Evolutionary conservation across 1,140 invertebrate genomes (phyloP).

Genomic region (Trinorchestia longiramus): DNA sequence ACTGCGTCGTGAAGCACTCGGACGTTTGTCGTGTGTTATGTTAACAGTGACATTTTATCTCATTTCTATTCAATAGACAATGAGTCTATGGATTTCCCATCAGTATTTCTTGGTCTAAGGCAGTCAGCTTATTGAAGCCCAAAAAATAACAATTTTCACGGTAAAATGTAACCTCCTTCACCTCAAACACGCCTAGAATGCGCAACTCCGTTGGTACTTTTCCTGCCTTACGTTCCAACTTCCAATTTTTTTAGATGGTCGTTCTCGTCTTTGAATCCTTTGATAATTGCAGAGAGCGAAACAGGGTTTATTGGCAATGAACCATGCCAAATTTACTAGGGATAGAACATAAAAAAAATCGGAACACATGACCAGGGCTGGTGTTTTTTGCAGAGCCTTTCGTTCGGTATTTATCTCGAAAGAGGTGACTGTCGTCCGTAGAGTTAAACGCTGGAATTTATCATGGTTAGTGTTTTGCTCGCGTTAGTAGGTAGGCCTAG

Average conservation of each 20-base stretch:
- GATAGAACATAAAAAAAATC: background rate
- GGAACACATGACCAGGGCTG: background rate
- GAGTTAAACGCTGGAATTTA: no score
- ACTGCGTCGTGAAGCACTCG: no score
- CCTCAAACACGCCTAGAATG: background rate
- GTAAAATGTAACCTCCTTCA: background rate
- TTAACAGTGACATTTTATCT: background rate
- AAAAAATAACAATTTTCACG: background rate
- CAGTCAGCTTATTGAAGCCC: background rate
- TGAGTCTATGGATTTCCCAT: background rate
- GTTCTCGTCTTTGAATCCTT: background rate
- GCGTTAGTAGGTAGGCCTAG: no score
- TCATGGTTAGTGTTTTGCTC: no score
- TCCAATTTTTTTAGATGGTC: no score
- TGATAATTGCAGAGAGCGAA: background rate
- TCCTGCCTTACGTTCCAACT: background rate
- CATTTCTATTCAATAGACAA: background rate
- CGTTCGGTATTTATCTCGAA: background rate
- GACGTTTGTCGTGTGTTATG: no score
- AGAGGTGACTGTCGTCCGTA: background rate
- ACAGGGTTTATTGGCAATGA: background rate
- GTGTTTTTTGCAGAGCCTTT: background rate
- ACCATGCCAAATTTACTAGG: background rate
- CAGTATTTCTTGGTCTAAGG: background rate
- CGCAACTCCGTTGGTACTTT: background rate